These are phyloP conservation scores for Gadus macrocephalus DNA, from an alignment of 2,113 vertebrate genomes.

Conservation along the genomic window DNA sequence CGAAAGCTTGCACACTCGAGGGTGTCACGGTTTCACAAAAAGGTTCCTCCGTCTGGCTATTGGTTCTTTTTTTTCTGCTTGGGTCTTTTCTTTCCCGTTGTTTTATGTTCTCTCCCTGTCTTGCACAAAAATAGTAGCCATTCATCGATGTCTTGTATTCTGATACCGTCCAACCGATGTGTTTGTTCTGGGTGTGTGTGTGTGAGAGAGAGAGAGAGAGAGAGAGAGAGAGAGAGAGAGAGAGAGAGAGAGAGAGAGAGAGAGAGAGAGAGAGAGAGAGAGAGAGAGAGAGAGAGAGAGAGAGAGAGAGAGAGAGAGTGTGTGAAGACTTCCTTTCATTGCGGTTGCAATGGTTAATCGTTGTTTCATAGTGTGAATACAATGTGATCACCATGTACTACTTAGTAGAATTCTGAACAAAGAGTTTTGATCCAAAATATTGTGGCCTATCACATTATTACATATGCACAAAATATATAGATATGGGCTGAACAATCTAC, in stretches of 20 bases:
- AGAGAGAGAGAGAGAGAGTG: too few species aligned
- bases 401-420: neutral
- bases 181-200: too few species aligned
- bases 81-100: neutral
- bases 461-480: too few species aligned
- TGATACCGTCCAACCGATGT: too few species aligned
- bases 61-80: neutral
- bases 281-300: too few species aligned
- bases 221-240: too few species aligned
- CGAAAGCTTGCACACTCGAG: constrained; percentile 16
- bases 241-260: too few species aligned
- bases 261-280: too few species aligned
- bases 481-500: too few species aligned
- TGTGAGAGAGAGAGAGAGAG: too few species aligned
- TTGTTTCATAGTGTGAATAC: neutral
- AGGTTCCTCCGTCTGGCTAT: neutral
- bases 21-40: constrained; percentile 30
- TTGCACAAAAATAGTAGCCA: neutral
- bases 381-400: neutral
- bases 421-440: neutral
- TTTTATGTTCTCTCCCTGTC: neutral
- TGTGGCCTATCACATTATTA: neutral
- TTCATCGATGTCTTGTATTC: too few species aligned
- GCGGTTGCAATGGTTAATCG: neutral
- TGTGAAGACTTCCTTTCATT: neutral